Percentiles rank a stretch among this genome's conserved stretches.
phyloP scores from a whole-genome alignment of 2,888 invertebrate species.

The Tryphoninae sp. region DNA sequence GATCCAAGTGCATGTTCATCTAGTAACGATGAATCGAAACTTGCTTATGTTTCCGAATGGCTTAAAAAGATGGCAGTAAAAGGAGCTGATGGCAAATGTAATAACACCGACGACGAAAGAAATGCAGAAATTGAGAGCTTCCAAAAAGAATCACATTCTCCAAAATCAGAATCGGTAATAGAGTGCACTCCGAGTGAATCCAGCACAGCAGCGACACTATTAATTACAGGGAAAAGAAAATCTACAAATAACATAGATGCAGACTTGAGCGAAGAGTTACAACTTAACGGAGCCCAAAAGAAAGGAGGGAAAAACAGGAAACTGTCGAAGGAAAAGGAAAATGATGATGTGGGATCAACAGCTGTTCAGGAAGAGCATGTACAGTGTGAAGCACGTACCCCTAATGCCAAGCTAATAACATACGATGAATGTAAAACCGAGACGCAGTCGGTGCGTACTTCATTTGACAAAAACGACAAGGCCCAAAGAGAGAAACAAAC shows the following conservation, averaged over 20 bases:
- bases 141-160: slow-evolving; percentile 3
- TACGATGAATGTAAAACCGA: not conserved
- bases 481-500: not conserved
- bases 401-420: not conserved
- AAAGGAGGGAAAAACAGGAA: not conserved
- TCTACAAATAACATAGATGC: not conserved
- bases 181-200: not conserved
- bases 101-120: not conserved
- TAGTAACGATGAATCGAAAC: not conserved
- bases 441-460: not conserved
- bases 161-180: not conserved
- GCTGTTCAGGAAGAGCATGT: not conserved
- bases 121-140: not conserved
- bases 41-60: not conserved
- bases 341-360: not conserved
- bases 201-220: not conserved
- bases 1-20: not conserved
- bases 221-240: slow-evolving; percentile 2
- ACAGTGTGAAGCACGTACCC: not conserved
- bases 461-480: not conserved
- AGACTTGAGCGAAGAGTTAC: not conserved
- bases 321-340: not conserved
- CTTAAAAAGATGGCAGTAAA: not conserved
- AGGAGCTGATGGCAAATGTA: not conserved
- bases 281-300: not conserved